Evolutionary conservation across 2,888 invertebrate species (phyloP).

Genomic region (Tetragonisca angustula): DNA sequence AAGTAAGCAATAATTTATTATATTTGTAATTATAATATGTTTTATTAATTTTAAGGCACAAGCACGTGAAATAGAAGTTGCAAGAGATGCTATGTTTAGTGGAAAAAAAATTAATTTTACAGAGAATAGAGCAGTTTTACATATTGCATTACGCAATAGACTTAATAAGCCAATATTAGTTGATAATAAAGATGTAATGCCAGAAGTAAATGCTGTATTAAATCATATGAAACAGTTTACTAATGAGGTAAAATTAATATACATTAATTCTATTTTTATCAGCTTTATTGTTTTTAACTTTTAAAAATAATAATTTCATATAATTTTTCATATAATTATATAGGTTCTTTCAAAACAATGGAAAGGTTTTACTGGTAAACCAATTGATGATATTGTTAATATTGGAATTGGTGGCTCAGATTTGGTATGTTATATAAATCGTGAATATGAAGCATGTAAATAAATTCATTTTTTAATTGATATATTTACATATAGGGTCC

Average conservation of each 20-base stretch:
- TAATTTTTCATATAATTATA: not conserved
- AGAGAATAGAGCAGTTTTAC: conserved; percentile 97
- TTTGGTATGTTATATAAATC: conserved; percentile 85
- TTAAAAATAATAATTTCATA: not conserved
- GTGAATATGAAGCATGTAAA: not conserved
- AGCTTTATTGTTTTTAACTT: not conserved
- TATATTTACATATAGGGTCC: conserved; percentile 89
- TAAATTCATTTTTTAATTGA: conserved; percentile 13
- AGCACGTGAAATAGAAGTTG: conserved; percentile 92
- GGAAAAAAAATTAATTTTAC: conserved; percentile 99
- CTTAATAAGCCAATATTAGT: conserved; percentile 91
- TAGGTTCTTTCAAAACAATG: conserved; percentile 81
- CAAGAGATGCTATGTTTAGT: conserved; percentile 95
- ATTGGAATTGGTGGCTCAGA: conserved; percentile 99
- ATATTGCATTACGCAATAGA: conserved; percentile 96
- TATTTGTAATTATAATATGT: conserved; percentile 3
- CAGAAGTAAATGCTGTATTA: conserved; percentile 95
- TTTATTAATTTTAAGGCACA: conserved; percentile 84
- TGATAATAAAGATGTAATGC: conserved; percentile 95
- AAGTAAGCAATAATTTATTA: not conserved
- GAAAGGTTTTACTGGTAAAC: conserved; percentile 90
- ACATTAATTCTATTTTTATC: no score
- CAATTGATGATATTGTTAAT: conserved; percentile 98
- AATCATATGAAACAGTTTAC: conserved; percentile 98
- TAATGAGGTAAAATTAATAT: conserved; percentile 86